These are phyloP conservation scores for Diadumene lineata DNA, from an alignment of 92 coral and sea anemone genomes.

Conservation along the genomic window DNA sequence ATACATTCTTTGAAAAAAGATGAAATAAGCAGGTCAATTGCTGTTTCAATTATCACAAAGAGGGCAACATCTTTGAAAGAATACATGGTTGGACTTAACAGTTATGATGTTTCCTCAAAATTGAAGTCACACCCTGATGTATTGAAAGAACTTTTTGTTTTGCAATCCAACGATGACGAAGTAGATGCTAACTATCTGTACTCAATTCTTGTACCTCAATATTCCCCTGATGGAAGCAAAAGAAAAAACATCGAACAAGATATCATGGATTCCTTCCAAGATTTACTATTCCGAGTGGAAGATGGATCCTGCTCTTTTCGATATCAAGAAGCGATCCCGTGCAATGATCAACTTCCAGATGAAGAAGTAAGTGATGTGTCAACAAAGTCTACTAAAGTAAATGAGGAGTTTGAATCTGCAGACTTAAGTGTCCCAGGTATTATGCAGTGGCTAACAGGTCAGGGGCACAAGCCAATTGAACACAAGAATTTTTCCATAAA, in stretches of 20 bases:
- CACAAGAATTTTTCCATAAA: conserved; percentile 14
- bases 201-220: conserved; percentile 19
- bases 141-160: conserved; percentile 22
- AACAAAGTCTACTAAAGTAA: neutral
- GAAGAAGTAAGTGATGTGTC: neutral
- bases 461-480: conserved; percentile 57
- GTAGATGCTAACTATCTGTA: conserved; percentile 44
- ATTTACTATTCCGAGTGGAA: conserved; percentile 42
- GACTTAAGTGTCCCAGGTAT: conserved; percentile 51
- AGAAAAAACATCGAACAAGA: conserved; percentile 28
- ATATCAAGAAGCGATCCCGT: conserved; percentile 24
- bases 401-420: conserved; percentile 31
- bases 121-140: conserved; percentile 3
- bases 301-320: conserved; percentile 23
- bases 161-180: neutral
- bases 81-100: conserved; percentile 19
- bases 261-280: conserved; percentile 40
- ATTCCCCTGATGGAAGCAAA: conserved; percentile 28
- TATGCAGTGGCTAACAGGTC: conserved; percentile 68
- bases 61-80: conserved; percentile 19
- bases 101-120: conserved; percentile 6
- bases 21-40: conserved; percentile 36
- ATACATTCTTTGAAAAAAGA: neutral
- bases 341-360: conserved; percentile 7
- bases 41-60: conserved; percentile 42